Percentiles rank a stretch among this genome's conserved stretches.
Conservation (phyloP, 2,113 vertebrate species). For the Cervus canadensis region DNA sequence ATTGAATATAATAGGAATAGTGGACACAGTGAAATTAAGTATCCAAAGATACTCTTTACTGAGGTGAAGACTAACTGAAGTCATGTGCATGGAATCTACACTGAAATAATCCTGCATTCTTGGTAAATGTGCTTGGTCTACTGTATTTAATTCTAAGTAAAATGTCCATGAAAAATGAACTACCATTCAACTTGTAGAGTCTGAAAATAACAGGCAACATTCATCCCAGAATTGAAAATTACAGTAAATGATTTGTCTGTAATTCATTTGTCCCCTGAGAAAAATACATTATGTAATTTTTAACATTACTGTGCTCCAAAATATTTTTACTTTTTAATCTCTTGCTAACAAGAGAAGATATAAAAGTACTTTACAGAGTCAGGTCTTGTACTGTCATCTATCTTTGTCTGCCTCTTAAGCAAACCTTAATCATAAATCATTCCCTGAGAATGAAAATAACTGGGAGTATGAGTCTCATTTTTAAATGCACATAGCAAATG, state of each 20-base stretch:
- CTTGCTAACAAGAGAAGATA: neutral
- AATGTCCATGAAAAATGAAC: neutral
- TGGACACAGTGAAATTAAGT: neutral
- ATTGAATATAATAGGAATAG: neutral
- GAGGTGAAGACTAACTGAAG: neutral
- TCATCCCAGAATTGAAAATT: neutral
- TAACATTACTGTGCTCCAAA: neutral
- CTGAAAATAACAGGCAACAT: neutral
- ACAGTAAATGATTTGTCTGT: neutral
- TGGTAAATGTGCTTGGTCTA: neutral
- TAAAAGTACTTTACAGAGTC: neutral
- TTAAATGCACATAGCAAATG: neutral
- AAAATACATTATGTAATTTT: neutral
- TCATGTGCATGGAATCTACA: neutral
- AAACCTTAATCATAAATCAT: slow-evolving; percentile 14
- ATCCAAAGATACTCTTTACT: neutral
- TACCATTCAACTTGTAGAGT: neutral
- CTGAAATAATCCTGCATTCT: neutral
- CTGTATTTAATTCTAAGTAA: neutral
- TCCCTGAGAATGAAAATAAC: neutral
- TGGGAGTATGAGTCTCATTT: neutral
- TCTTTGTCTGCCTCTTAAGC: neutral
- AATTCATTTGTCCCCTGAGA: neutral
- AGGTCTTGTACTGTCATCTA: neutral
- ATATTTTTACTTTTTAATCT: neutral